Evolutionary conservation across 2,888 invertebrate genomes (phyloP).

Genomic region (Prionchulus punctatus): DNA sequence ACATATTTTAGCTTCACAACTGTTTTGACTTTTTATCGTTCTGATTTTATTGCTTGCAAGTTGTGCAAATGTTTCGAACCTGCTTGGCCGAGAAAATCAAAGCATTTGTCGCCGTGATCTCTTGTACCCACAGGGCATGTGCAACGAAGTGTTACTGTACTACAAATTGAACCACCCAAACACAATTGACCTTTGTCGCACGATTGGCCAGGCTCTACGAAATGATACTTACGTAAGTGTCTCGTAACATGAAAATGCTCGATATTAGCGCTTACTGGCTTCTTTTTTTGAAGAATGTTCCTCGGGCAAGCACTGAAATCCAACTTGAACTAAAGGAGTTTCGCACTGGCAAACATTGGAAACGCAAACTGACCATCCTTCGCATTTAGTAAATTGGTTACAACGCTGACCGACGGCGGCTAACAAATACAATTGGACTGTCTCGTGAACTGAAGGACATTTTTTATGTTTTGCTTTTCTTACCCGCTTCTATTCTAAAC

Average conservation of each 20-base stretch:
- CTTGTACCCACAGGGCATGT: neutral
- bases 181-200: conserved; percentile 5
- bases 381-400: neutral
- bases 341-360: conserved; percentile 1
- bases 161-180: conserved; percentile 6
- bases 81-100: neutral
- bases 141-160: neutral
- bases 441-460: too few species aligned
- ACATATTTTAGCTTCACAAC: too few species aligned
- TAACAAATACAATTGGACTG: too few species aligned
- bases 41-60: neutral
- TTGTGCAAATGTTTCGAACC: too few species aligned
- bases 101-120: neutral
- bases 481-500: conserved; percentile 5
- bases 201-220: conserved; percentile 1
- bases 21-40: too few species aligned
- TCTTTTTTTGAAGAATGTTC: neutral
- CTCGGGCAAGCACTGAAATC: neutral
- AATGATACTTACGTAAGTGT: too few species aligned
- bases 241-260: too few species aligned
- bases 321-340: neutral
- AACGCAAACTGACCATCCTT: neutral
- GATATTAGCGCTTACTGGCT: neutral
- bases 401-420: conserved; percentile 3
- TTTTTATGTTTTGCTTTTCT: too few species aligned